Evolutionary conservation across 1,140 invertebrate genomes (phyloP).

Genomic region (Venturia canescens): DNA sequence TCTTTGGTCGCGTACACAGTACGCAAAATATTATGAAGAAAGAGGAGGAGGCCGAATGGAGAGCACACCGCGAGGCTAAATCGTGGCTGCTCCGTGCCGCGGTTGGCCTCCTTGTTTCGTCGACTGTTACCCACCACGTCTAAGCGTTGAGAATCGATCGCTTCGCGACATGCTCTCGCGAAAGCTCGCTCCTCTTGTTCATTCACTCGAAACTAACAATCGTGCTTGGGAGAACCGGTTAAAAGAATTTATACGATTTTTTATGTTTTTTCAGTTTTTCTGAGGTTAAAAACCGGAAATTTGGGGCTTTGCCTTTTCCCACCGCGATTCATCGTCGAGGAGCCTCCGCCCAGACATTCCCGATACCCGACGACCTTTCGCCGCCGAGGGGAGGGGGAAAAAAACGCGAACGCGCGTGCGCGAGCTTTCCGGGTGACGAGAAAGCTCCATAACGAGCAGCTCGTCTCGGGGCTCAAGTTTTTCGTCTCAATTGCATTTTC

Average conservation of each 20-base stretch:
- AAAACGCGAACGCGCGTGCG: neutral
- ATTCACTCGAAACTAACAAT: constrained; percentile 20
- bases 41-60: neutral
- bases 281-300: no score
- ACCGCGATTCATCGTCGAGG: neutral
- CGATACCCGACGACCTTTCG: neutral
- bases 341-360: neutral
- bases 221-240: neutral
- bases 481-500: neutral
- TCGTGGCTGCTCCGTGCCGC: neutral
- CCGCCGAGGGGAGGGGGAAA: neutral
- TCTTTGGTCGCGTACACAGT: constrained; percentile 37
- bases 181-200: constrained; percentile 9
- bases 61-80: constrained; percentile 10
- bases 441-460: neutral
- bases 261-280: constrained; percentile 6
- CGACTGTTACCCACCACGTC: constrained; percentile 6
- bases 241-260: constrained; percentile 1
- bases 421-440: constrained; percentile 5
- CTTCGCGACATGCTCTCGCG: neutral
- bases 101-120: neutral
- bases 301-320: neutral
- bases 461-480: neutral
- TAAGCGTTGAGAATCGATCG: constrained; percentile 10
- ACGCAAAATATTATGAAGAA: constrained; percentile 31